phyloP scores from a whole-genome alignment of 2,888 invertebrate genomes.

The Charanyca ferruginea region DNA sequence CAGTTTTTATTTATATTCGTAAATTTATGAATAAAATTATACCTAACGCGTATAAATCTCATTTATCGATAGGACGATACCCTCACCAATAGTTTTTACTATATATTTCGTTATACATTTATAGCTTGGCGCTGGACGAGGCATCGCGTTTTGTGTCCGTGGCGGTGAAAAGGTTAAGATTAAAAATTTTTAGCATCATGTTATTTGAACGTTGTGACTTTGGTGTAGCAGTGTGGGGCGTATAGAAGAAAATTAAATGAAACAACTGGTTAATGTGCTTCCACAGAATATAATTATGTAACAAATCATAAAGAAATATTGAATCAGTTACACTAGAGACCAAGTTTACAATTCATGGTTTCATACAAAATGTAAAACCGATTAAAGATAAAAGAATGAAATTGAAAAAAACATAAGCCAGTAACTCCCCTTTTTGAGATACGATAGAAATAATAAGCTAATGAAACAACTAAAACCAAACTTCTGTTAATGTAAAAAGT shows the following conservation, averaged over 20 bases:
- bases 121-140: too few species aligned
- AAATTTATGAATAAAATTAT: too few species aligned
- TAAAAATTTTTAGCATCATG: too few species aligned
- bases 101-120: too few species aligned
- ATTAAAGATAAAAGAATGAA: constrained; percentile 79
- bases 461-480: constrained; percentile 84
- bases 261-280: constrained; percentile 78
- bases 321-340: constrained; percentile 84
- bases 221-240: too few species aligned
- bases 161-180: too few species aligned
- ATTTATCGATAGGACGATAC: too few species aligned
- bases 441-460: constrained; percentile 79
- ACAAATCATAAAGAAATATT: constrained; percentile 84
- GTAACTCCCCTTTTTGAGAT: constrained; percentile 85
- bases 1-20: too few species aligned
- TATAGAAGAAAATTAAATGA: constrained; percentile 69
- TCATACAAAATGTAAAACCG: constrained; percentile 78
- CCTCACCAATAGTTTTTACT: too few species aligned
- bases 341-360: constrained; percentile 89
- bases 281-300: constrained; percentile 85
- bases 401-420: constrained; percentile 87
- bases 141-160: too few species aligned
- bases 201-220: too few species aligned
- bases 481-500: constrained; percentile 88
- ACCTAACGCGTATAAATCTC: too few species aligned